phyloP scores from a whole-genome alignment of 2,888 invertebrate genomes.

The Chalcis sispes region DNA sequence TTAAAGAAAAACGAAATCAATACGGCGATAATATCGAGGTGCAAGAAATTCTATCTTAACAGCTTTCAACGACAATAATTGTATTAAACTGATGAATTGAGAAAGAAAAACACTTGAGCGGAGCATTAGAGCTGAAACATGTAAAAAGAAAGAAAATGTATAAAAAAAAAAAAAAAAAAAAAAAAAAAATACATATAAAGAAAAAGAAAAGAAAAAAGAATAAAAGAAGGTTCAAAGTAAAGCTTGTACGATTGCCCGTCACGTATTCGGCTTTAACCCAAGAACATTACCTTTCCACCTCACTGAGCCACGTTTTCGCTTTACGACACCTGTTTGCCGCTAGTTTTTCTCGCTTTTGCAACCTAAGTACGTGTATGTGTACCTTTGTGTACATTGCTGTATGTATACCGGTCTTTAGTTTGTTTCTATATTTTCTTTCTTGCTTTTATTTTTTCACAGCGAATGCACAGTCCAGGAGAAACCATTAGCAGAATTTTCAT shows the following conservation, averaged over 20 bases:
- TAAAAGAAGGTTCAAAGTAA: slow-evolving; percentile 19
- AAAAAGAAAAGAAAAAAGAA: too few relatives aligned
- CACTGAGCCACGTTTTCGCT: slow-evolving; percentile 64
- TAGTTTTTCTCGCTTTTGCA: slow-evolving; percentile 37
- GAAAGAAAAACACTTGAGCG: slow-evolving; percentile 10
- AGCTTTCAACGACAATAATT: slow-evolving; percentile 1
- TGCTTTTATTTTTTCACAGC: not conserved
- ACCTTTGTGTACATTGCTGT: too few relatives aligned
- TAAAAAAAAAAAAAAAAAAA: too few relatives aligned
- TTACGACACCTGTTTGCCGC: slow-evolving; percentile 71
- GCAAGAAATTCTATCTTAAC: slow-evolving; percentile 1
- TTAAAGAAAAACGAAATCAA: not conserved
- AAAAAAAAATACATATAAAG: too few relatives aligned
- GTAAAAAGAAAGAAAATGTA: not conserved
- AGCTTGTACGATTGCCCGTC: slow-evolving; percentile 61
- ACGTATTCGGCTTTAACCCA: slow-evolving; percentile 61
- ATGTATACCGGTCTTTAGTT: not conserved
- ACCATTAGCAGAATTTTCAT: slow-evolving; percentile 1
- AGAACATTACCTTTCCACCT: slow-evolving; percentile 55
- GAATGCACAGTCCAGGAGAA: not conserved
- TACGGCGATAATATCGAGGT: not conserved
- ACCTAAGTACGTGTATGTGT: slow-evolving; percentile 12
- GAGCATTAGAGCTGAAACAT: not conserved
- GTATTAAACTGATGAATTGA: slow-evolving; percentile 42
- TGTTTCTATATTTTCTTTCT: not conserved